These are phyloP conservation scores for Chamaetylas fuelleborni DNA, from an alignment of 2,113 vertebrate genomes.

Conservation along the genomic window DNA sequence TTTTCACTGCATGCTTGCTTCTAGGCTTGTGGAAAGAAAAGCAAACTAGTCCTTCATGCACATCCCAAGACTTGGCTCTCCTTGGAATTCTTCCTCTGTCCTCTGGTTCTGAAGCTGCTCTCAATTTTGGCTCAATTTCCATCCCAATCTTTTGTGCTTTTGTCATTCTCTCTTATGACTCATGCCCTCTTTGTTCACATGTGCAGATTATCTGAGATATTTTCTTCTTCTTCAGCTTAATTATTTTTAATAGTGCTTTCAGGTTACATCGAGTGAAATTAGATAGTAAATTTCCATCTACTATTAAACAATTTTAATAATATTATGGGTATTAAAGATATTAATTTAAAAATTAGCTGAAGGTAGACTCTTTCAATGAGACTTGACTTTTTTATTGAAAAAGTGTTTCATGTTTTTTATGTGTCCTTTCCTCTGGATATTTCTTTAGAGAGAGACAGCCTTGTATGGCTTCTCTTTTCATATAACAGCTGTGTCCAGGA, in stretches of 20 bases:
- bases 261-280: background rate
- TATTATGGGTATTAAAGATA: background rate
- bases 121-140: constrained; percentile 18
- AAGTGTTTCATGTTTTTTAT: background rate
- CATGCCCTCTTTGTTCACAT: background rate
- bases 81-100: constrained; percentile 1
- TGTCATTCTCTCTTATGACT: constrained; percentile 10
- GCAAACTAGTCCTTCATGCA: background rate
- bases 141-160: background rate
- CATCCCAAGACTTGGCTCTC: background rate
- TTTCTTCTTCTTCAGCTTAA: constrained; percentile 2
- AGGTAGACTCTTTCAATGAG: background rate
- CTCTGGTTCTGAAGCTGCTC: background rate
- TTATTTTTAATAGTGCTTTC: constrained; percentile 16
- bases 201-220: background rate
- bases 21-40: background rate
- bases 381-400: background rate
- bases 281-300: background rate
- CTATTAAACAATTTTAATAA: background rate
- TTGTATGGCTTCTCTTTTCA: background rate
- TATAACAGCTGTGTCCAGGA: background rate
- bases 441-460: background rate
- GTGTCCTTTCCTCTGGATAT: background rate
- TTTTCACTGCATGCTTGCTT: background rate
- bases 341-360: background rate